Evolutionary conservation across 2,797 vertebrate genomes (phyloP).

Genomic region (Eutrigla gurnardus): DNA sequence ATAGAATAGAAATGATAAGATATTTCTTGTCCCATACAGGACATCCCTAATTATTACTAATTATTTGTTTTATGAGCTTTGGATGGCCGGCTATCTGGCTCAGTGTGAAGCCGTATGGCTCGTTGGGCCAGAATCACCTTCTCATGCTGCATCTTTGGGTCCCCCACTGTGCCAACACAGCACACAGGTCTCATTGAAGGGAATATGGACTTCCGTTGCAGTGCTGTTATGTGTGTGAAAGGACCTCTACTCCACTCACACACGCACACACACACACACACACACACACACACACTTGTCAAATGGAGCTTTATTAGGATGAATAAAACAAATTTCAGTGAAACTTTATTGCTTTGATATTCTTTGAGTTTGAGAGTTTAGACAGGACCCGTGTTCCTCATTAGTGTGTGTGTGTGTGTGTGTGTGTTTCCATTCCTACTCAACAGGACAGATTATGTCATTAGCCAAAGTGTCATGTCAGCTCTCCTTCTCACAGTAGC

Average conservation of each 20-base stretch:
- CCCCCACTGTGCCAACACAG: fast-evolving
- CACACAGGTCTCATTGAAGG: neutral
- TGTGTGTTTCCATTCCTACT: slow-evolving; percentile 29
- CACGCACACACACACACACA: too few species aligned
- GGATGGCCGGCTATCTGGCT: too few species aligned
- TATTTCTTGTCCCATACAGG: too few species aligned
- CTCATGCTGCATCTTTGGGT: neutral
- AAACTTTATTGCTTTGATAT: slow-evolving; percentile 34
- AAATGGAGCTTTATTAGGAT: slow-evolving; percentile 9
- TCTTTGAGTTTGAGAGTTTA: slow-evolving; percentile 21
- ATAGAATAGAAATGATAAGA: too few species aligned
- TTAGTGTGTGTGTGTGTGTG: slow-evolving; percentile 38
- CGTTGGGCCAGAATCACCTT: neutral
- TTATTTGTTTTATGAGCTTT: too few species aligned
- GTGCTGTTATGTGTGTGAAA: slow-evolving; percentile 5
- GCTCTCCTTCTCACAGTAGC: slow-evolving; percentile 38
- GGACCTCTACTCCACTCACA: neutral
- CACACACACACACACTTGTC: slow-evolving; percentile 10
- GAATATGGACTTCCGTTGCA: slow-evolving; percentile 1
- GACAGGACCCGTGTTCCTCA: slow-evolving; percentile 52
- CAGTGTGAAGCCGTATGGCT: neutral
- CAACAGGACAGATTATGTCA: slow-evolving; percentile 61
- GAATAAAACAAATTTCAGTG: slow-evolving; percentile 41
- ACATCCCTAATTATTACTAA: too few species aligned
- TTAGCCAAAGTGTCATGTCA: slow-evolving; percentile 71